Percentiles rank a stretch among this genome's conserved stretches.
Evolutionary conservation across 2,888 invertebrate genomes (phyloP).

Genomic region (Amorpha juglandis): DNA sequence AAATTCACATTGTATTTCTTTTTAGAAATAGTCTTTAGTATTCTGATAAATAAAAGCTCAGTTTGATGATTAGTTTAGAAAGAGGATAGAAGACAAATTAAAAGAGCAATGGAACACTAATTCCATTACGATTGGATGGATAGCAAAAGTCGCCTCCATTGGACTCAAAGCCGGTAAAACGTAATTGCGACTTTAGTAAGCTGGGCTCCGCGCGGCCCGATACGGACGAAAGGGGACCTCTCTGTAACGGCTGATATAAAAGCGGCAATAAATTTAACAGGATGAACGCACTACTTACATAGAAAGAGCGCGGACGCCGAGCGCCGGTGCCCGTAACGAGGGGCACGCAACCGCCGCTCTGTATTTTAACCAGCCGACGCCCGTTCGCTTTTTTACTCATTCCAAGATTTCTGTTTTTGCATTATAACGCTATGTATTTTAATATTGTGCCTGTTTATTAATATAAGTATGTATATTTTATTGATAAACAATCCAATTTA

Average conservation of each 20-base stretch:
- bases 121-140: conserved; percentile 84
- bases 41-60: conserved; percentile 15
- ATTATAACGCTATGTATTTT: conserved; percentile 18
- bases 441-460: neutral
- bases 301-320: conserved; percentile 70
- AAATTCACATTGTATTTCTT: neutral
- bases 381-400: conserved; percentile 48
- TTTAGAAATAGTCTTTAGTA: conserved; percentile 32
- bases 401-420: conserved; percentile 26
- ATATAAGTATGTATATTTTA: neutral
- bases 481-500: neutral
- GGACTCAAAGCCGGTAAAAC: conserved; percentile 81
- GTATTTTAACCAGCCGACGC: conserved; percentile 60
- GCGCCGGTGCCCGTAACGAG: conserved; percentile 71
- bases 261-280: conserved; percentile 84
- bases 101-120: conserved; percentile 81
- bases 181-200: conserved; percentile 84
- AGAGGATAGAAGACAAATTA: conserved; percentile 77
- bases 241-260: conserved; percentile 83
- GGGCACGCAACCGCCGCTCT: conserved; percentile 67
- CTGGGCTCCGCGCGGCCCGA: conserved; percentile 79
- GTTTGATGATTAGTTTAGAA: conserved; percentile 67
- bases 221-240: conserved; percentile 81
- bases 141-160: conserved; percentile 80
- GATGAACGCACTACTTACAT: conserved; percentile 84